phyloP scores from a whole-genome alignment of 2,888 invertebrate genomes.

The Strigamia transsilvanica region DNA sequence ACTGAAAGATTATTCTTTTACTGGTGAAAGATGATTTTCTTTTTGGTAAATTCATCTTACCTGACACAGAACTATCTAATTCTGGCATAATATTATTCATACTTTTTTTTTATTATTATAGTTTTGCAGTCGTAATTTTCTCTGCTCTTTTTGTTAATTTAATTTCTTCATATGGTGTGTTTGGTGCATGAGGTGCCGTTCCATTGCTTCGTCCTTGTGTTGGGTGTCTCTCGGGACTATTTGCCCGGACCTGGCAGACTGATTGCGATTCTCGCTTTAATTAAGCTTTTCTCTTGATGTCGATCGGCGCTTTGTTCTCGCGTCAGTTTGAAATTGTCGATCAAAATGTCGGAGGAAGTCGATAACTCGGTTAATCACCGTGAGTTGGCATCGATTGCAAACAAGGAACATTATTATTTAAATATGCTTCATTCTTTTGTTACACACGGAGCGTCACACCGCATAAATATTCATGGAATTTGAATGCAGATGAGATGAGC shows the following conservation, averaged over 20 bases:
- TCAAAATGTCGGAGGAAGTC: slow-evolving; percentile 43
- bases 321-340: slow-evolving; percentile 29
- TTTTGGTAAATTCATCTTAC: too few relatives aligned
- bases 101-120: too few relatives aligned
- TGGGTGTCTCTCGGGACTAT: slow-evolving; percentile 20
- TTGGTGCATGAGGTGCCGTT: slow-evolving; percentile 25
- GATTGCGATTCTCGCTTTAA: slow-evolving; percentile 42
- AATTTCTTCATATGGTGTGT: slow-evolving; percentile 2
- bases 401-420: slow-evolving; percentile 45
- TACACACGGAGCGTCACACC: slow-evolving; percentile 40
- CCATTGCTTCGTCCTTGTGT: background rate
- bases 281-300: slow-evolving; percentile 16
- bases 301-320: slow-evolving; percentile 19
- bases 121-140: background rate
- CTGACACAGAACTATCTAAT: too few relatives aligned
- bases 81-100: too few relatives aligned
- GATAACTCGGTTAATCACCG: slow-evolving; percentile 40
- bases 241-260: slow-evolving; percentile 11
- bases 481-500: slow-evolving; percentile 49
- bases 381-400: slow-evolving; percentile 43
- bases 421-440: slow-evolving; percentile 37
- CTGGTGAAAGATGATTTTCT: too few relatives aligned
- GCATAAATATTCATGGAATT: slow-evolving; percentile 44
- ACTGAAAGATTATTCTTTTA: too few relatives aligned
- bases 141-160: background rate